phyloP scores from a whole-genome alignment of 2,113 vertebrate genomes.

The Pyrgilauda ruficollis region DNA sequence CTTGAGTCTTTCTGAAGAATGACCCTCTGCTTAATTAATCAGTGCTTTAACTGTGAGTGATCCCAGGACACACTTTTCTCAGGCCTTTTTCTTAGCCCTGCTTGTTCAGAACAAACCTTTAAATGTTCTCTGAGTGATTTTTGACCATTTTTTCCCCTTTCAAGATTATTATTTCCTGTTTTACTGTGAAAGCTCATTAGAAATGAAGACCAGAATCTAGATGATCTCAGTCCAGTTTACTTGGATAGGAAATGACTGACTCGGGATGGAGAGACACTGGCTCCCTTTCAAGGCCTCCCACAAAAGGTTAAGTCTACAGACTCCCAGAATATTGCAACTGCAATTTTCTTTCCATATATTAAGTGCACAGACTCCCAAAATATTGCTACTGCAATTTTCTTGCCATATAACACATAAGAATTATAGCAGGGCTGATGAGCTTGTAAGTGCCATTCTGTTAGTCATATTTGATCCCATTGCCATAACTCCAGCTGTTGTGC shows the following conservation, averaged over 20 bases:
- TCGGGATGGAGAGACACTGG: constrained; percentile 35
- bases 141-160: constrained; percentile 60
- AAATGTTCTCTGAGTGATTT: constrained; percentile 66
- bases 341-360: constrained; percentile 44
- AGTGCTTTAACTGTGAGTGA: constrained; percentile 55
- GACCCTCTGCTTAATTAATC: constrained; percentile 61
- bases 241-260: constrained; percentile 53
- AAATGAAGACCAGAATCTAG: constrained; percentile 61
- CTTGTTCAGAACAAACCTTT: constrained; percentile 61
- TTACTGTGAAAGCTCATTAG: constrained; percentile 59
- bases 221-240: constrained; percentile 65
- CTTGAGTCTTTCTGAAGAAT: constrained; percentile 57
- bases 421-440: constrained; percentile 13
- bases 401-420: background rate
- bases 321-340: constrained; percentile 45
- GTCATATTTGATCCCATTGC: constrained; percentile 6
- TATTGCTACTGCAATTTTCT: constrained; percentile 55
- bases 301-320: constrained; percentile 28
- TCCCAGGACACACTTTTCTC: constrained; percentile 62
- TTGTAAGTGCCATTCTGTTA: constrained; percentile 22
- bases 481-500: background rate
- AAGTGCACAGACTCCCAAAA: constrained; percentile 30
- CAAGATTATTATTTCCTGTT: constrained; percentile 67
- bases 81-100: constrained; percentile 43
- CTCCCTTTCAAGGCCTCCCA: constrained; percentile 49